A percentile compares a stretch with the other conserved stretches of the same genome.
Evolutionary conservation across 2,113 vertebrate genomes (phyloP).

Genomic region (Sylvietta virens): DNA sequence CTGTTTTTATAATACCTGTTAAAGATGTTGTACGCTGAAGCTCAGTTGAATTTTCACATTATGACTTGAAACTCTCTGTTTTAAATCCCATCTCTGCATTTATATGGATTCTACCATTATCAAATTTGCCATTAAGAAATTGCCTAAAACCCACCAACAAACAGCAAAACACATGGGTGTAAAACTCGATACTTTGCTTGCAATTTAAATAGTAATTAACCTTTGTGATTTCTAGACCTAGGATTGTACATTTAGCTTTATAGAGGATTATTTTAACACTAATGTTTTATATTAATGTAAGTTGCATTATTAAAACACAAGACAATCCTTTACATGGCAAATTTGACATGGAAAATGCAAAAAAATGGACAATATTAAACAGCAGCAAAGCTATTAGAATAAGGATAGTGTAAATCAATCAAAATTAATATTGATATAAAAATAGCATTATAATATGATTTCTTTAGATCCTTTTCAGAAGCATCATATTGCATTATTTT

Average conservation of each 20-base stretch:
- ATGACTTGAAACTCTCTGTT: neutral
- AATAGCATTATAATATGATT: neutral
- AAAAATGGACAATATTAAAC: neutral
- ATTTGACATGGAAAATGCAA: neutral
- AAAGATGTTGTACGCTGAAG: neutral
- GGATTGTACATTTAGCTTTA: neutral
- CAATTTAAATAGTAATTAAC: neutral
- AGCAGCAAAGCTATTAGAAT: neutral
- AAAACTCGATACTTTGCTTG: neutral
- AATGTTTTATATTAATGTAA: neutral
- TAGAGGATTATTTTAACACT: neutral
- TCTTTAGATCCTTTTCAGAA: neutral
- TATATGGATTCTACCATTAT: neutral
- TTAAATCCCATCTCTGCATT: neutral
- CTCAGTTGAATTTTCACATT: neutral
- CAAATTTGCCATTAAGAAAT: neutral
- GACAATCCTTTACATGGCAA: neutral
- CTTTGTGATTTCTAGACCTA: neutral
- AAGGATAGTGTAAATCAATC: neutral
- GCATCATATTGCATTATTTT: neutral
- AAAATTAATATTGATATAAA: neutral
- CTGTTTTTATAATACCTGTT: constrained; percentile 3
- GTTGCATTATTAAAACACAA: neutral
- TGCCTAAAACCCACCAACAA: neutral
- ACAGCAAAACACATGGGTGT: neutral